A percentile compares a stretch with the other conserved stretches of the same genome.
phyloP scores from a whole-genome alignment of 2,113 vertebrate species.

The Felis catus region F.catus_Fca126_mat1.0 CM031428.1:63528001-63528500 shows the following conservation, averaged over 20 bases:
- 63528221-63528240: not conserved
- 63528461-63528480: conserved; percentile 69
- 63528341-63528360: conserved; percentile 84
- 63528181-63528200: not conserved
- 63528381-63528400: conserved; percentile 79
- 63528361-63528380: conserved; percentile 85
- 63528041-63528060: not conserved
- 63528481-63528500: conserved; percentile 79
- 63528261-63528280: not conserved
- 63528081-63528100: not conserved
- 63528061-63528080: not conserved
- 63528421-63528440: conserved; percentile 23
- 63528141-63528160: not conserved
- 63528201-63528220: not conserved
- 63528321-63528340: conserved; percentile 53
- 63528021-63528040: not conserved
- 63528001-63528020: not conserved
- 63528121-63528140: not conserved
- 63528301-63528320: not conserved
- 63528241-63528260: not conserved
- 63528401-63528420: conserved; percentile 78
- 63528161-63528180: not conserved
- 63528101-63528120: not conserved
- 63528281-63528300: not conserved
- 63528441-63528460: conserved; percentile 68